Evolutionary conservation across 2,113 vertebrate genomes (phyloP), one percentile per base, ranked within the genome.

Genomic region (Ahaetulla prasina): DNA sequence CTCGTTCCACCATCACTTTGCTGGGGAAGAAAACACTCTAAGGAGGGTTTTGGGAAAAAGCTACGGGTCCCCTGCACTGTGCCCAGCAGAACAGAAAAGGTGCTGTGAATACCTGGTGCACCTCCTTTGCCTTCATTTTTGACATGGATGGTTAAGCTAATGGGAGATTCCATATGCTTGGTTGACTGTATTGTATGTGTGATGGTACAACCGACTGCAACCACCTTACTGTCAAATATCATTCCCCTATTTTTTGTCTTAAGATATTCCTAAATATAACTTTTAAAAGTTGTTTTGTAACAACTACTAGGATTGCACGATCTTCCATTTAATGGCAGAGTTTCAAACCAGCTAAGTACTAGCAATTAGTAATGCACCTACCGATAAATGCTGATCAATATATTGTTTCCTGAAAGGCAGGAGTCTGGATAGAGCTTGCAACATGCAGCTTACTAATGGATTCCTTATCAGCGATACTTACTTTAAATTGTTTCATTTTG

Each of bases 221-320:
- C 2, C n/a, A 35, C 6, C 4, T 74, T 74, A 18, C 63, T 12
- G 30, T 68, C 86, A 91, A 88, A 54, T 14, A 8, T 35, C 63
- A 35, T 55, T 25, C 18, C 89, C 27, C 88, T 87, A 11, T 49
- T n/a, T 39, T 43, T 25, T 9, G 0, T 45, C 63, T 16, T 16
- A 86, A 54, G 53, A 55, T 9, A 8, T 22, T 22, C 20, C 23
- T 14, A 43, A 89, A 47, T 5, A 0, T 20, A 49, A 53, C 89
- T 89, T 90, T 84, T 23, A 92, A 80, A 88, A 90, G 27, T 10
- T 53, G 9, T 47, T 52, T 50, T 63, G 0, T 2, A 74, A 30
- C 18, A 74, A 54, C 47, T 53, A 23, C 18, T n/a, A 45, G 45
- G 50, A n/a, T 0, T 0, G 0, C 6, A 0, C 53, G 6, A 2